These are phyloP conservation scores for Crotalus tigris DNA, from an alignment of 2,113 vertebrate species.

Conservation along the genomic window DNA sequence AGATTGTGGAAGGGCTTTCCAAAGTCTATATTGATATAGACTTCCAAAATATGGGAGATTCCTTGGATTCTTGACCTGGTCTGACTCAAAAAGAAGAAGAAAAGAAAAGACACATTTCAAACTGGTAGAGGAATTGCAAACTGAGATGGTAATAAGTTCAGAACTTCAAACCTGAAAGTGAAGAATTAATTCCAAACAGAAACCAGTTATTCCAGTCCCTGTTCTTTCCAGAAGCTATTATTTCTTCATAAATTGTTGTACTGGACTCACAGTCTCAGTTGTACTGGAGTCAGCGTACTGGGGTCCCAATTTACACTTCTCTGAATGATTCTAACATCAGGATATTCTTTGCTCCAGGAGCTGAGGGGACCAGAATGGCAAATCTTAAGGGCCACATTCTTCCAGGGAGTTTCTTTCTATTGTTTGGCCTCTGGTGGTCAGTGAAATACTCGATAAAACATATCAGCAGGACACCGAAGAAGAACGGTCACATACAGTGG, in stretches of 20 bases:
- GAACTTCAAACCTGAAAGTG: background rate
- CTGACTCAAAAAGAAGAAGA: background rate
- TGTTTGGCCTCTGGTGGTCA: conserved; percentile 89
- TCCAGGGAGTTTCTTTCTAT: conserved; percentile 88
- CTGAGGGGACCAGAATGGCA: conserved; percentile 72
- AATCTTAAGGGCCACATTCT: conserved; percentile 94
- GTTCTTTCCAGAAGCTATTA: background rate
- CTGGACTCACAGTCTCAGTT: background rate
- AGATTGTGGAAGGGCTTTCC: background rate
- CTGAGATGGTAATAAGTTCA: background rate
- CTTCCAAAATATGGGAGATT: background rate
- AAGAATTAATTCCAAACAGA: background rate
- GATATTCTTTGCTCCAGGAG: conserved; percentile 7
- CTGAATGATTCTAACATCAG: background rate
- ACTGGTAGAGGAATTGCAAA: background rate
- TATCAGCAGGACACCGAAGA: conserved; percentile 65
- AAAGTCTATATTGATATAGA: background rate
- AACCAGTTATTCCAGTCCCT: background rate
- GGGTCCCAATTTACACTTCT: background rate
- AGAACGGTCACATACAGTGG: conserved; percentile 33
- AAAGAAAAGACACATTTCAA: background rate
- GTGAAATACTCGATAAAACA: conserved; percentile 79
- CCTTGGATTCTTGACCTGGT: background rate
- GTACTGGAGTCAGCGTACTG: background rate
- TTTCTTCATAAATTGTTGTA: background rate